Evolutionary conservation across 2,888 invertebrate species (phyloP).

Genomic region (Drosophila subquinaria): DNA sequence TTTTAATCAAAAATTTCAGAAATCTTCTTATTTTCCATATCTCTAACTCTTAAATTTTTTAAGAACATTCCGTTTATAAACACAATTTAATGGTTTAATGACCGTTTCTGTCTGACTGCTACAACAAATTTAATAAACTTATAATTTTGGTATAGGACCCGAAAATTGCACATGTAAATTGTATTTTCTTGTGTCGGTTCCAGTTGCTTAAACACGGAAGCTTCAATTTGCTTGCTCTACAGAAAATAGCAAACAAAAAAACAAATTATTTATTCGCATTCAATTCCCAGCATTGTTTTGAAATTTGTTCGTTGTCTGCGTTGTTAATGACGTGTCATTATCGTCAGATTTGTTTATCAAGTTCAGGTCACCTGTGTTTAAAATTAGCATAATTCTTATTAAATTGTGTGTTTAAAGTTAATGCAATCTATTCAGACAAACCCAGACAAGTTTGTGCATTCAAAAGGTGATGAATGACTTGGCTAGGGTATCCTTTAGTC

Average conservation of each 20-base stretch:
- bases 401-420: conserved; percentile 20
- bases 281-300: conserved; percentile 72
- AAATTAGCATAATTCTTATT: conserved; percentile 39
- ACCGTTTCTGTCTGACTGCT: conserved; percentile 2
- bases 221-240: conserved; percentile 45
- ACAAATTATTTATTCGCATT: conserved; percentile 12
- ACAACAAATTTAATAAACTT: conserved; percentile 17
- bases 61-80: neutral
- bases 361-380: conserved; percentile 45
- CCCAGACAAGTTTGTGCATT: neutral
- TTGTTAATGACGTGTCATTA: conserved; percentile 82
- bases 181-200: conserved; percentile 65
- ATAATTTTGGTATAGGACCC: conserved; percentile 41
- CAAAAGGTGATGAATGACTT: neutral
- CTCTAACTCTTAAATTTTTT: neutral
- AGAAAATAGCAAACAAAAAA: conserved; percentile 4
- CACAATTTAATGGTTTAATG: conserved; percentile 10
- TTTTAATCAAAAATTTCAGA: neutral
- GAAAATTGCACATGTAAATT: conserved; percentile 33
- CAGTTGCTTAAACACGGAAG: conserved; percentile 81
- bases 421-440: neutral
- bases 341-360: conserved; percentile 77
- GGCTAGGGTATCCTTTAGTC: neutral
- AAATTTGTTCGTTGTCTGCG: conserved; percentile 40
- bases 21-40: neutral